These are phyloP conservation scores for Panagrolaimus sp. DNA, from an alignment of 1,140 invertebrate species.

Conservation along the genomic window DNA sequence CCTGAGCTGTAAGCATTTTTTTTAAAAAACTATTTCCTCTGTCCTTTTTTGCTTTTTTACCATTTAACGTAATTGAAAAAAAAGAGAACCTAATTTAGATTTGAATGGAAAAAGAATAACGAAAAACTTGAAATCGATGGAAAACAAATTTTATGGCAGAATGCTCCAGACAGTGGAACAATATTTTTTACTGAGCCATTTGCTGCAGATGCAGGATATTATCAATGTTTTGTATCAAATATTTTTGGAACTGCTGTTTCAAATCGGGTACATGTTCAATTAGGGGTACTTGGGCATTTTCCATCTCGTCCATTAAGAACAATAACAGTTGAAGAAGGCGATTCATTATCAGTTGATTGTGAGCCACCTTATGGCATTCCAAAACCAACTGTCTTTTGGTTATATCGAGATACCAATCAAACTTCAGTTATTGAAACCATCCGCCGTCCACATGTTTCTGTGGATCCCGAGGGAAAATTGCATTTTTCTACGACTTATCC, in stretches of 20 bases:
- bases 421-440: slow-evolving; percentile 21
- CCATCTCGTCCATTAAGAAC: slow-evolving; percentile 5
- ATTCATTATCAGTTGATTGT: slow-evolving; percentile 77
- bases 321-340: slow-evolving; percentile 70
- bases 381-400: slow-evolving; percentile 84
- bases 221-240: slow-evolving; percentile 88
- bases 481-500: slow-evolving; percentile 13
- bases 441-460: slow-evolving; percentile 71
- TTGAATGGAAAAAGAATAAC: slow-evolving; percentile 45
- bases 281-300: slow-evolving; percentile 25
- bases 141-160: slow-evolving; percentile 31
- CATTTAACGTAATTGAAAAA: background rate
- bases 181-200: slow-evolving; percentile 37
- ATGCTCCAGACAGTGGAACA: slow-evolving; percentile 32
- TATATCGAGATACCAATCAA: slow-evolving; percentile 59
- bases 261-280: slow-evolving; percentile 69
- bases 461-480: slow-evolving; percentile 20
- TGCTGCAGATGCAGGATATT: slow-evolving; percentile 31
- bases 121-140: slow-evolving; percentile 37
- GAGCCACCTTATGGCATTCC: slow-evolving; percentile 87
- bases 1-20: slow-evolving; percentile 16
- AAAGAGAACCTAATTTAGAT: slow-evolving; percentile 29
- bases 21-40: too few relatives aligned
- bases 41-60: background rate
- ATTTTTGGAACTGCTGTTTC: slow-evolving; percentile 85